Conservation (phyloP, 1,140 invertebrate genomes). For the Patella vulgata region DNA sequence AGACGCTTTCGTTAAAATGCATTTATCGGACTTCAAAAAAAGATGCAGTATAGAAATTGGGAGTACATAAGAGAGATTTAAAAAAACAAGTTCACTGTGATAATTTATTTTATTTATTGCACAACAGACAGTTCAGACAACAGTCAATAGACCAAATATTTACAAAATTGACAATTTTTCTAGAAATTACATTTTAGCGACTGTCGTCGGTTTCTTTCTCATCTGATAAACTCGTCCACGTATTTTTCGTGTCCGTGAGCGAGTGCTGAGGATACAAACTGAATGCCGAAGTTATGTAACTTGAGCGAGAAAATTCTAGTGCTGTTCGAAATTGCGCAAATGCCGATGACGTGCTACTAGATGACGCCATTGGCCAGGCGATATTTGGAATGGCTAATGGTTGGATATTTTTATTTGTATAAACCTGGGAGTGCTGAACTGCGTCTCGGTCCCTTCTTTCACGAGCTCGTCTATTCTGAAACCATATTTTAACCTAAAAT, state of each 20-base stretch:
- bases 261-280: conserved; percentile 2
- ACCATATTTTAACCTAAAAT: conserved; percentile 84
- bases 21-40: too few species aligned
- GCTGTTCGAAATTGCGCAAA: conserved; percentile 14
- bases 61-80: too few species aligned
- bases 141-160: too few species aligned
- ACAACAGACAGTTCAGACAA: too few species aligned
- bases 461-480: conserved; percentile 80
- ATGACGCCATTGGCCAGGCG: conserved; percentile 29
- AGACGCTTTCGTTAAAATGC: too few species aligned
- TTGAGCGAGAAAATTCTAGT: conserved; percentile 8
- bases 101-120: too few species aligned
- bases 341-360: conserved; percentile 3
- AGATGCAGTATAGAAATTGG: too few species aligned
- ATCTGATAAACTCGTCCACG: too few species aligned
- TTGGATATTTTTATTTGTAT: conserved; percentile 23
- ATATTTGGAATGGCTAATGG: conserved; percentile 32
- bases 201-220: too few species aligned
- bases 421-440: conserved; percentile 18
- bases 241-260: not conserved
- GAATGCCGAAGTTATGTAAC: conserved; percentile 7
- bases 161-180: too few species aligned
- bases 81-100: too few species aligned
- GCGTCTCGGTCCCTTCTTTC: conserved; percentile 73
- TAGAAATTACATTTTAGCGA: too few species aligned